Evolutionary conservation across 2,888 invertebrate genomes (phyloP).

Genomic region (Rotaria macrura): DNA sequence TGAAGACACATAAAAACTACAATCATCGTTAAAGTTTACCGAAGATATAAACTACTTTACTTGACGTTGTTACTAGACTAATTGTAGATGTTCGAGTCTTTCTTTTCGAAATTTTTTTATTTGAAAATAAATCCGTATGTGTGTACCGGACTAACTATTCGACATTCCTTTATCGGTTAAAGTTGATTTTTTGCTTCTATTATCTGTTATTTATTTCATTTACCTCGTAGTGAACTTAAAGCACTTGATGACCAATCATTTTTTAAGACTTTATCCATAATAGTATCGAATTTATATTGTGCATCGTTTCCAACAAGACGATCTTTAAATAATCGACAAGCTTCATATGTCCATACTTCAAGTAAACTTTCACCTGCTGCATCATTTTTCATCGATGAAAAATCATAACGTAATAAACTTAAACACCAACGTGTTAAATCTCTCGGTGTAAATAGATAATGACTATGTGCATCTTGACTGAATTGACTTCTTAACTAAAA

Average conservation of each 20-base stretch:
- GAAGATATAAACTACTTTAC: too few species aligned
- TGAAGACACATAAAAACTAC: too few species aligned
- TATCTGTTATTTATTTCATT: not conserved
- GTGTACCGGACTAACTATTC: too few species aligned
- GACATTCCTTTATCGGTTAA: too few species aligned
- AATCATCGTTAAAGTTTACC: too few species aligned
- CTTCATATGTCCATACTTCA: slow-evolving; percentile 66
- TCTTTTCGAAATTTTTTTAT: too few species aligned
- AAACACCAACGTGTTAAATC: slow-evolving; percentile 64
- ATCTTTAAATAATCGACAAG: slow-evolving; percentile 64
- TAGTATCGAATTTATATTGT: slow-evolving; percentile 57
- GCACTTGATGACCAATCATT: slow-evolving; percentile 48
- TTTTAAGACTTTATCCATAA: slow-evolving; percentile 55
- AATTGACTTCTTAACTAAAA: slow-evolving; percentile 53
- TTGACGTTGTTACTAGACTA: too few species aligned
- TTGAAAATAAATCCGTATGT: too few species aligned
- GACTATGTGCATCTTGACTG: slow-evolving; percentile 55
- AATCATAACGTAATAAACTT: slow-evolving; percentile 58
- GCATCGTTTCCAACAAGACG: slow-evolving; percentile 61
- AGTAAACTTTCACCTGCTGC: slow-evolving; percentile 44
- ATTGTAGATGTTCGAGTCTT: too few species aligned
- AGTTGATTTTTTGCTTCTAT: too few species aligned
- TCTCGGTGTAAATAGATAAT: slow-evolving; percentile 66
- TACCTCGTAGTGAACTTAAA: slow-evolving; percentile 33
- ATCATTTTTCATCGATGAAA: slow-evolving; percentile 40